These are phyloP conservation scores for Saiga tatarica DNA, from an alignment of 2,113 vertebrate species.

Conservation along the genomic window DNA sequence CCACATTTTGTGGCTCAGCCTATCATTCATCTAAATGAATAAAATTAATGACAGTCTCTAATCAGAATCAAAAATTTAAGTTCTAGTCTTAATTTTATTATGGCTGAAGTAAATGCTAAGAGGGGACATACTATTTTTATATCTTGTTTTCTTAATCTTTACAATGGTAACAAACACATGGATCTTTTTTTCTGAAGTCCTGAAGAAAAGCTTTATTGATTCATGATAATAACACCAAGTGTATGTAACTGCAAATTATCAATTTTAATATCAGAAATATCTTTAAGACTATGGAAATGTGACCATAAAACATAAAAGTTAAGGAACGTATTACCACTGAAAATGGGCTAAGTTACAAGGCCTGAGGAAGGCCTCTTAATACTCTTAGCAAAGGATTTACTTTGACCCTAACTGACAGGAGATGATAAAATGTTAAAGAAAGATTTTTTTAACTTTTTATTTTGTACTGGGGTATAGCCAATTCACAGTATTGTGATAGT, in stretches of 20 bases:
- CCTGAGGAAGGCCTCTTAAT: neutral
- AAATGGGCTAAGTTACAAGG: neutral
- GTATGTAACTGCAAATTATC: neutral
- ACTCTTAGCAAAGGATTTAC: neutral
- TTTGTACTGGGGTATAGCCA: neutral
- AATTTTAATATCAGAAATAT: neutral
- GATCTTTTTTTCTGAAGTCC: neutral
- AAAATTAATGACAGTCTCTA: constrained; percentile 21
- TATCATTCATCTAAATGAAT: neutral
- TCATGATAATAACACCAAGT: neutral
- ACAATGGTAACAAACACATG: neutral
- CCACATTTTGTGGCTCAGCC: neutral
- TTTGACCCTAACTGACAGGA: neutral
- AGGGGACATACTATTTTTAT: neutral
- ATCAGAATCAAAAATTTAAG: neutral
- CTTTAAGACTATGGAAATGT: neutral
- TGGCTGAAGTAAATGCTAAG: neutral
- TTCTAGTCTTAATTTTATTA: neutral
- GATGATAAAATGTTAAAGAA: constrained; percentile 6
- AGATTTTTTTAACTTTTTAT: neutral
- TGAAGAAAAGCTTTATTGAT: neutral
- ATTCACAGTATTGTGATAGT: neutral
- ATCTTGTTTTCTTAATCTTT: neutral
- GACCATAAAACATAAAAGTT: constrained; percentile 13
- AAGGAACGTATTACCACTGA: neutral